Conservation (phyloP, 2,888 invertebrate species). For the Temnothorax ravouxi region DNA sequence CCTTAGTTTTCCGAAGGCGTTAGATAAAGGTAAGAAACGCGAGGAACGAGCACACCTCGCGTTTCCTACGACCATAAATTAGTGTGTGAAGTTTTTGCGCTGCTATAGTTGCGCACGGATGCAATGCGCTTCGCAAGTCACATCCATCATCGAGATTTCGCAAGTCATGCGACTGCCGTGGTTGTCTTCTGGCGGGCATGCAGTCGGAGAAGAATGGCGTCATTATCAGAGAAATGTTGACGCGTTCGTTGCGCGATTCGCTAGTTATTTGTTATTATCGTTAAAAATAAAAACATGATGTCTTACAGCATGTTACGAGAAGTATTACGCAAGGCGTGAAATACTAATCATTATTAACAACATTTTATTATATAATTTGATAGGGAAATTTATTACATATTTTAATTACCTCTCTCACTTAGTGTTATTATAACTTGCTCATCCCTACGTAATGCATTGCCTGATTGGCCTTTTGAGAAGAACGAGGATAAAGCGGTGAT, state of each 20-base stretch:
- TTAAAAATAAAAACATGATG: constrained; percentile 12
- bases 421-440: background rate
- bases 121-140: constrained; percentile 58
- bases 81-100: constrained; percentile 56
- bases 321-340: background rate
- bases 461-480: constrained; percentile 19
- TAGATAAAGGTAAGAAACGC: constrained; percentile 52
- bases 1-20: constrained; percentile 32
- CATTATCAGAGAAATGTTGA: constrained; percentile 52
- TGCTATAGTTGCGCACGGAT: constrained; percentile 48
- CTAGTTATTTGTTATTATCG: constrained; percentile 17
- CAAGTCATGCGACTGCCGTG: constrained; percentile 51
- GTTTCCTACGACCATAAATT: constrained; percentile 56
- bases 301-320: background rate
- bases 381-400: background rate
- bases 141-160: constrained; percentile 58
- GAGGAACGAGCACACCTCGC: constrained; percentile 39
- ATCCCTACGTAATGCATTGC: constrained; percentile 20
- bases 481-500: background rate
- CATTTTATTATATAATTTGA: constrained; percentile 8
- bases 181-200: constrained; percentile 50
- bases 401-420: constrained; percentile 8
- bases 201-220: constrained; percentile 49
- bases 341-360: background rate
- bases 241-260: constrained; percentile 32